Evolutionary conservation across 1,140 invertebrate species (phyloP).

Genomic region (Cherax quadricarinatus): DNA sequence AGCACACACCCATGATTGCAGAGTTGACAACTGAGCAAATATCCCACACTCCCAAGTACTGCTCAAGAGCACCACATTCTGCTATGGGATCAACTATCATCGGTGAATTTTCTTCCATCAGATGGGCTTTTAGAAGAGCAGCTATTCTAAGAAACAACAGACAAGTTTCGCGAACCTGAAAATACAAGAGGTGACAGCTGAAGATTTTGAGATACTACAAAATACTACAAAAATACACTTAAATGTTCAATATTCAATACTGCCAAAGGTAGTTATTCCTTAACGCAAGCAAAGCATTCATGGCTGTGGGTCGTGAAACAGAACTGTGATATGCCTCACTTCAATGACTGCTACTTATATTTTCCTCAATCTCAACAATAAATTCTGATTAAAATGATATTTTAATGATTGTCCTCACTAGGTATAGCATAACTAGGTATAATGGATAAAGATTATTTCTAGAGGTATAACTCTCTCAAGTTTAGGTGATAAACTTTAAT

Average conservation of each 20-base stretch:
- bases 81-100: slow-evolving; percentile 79
- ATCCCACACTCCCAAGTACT: slow-evolving; percentile 83
- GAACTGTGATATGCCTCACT: no score
- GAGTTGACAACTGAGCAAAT: slow-evolving; percentile 75
- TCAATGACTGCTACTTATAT: no score
- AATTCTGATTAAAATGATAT: no score
- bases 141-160: slow-evolving; percentile 91
- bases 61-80: slow-evolving; percentile 86
- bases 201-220: not conserved
- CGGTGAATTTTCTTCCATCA: slow-evolving; percentile 89
- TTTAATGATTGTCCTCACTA: no score
- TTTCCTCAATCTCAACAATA: no score
- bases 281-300: no score
- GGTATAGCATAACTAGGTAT: no score
- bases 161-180: slow-evolving; percentile 80
- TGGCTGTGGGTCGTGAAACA: no score
- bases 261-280: no score
- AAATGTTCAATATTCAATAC: not conserved
- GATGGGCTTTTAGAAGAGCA: slow-evolving; percentile 88
- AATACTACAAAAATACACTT: not conserved
- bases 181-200: not conserved
- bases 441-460: no score
- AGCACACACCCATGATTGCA: slow-evolving; percentile 79
- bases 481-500: no score
- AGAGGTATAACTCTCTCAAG: no score